These are phyloP conservation scores for Xiphorhynchus elegans DNA, from an alignment of 2,113 vertebrate genomes.

Conservation along the genomic window DNA sequence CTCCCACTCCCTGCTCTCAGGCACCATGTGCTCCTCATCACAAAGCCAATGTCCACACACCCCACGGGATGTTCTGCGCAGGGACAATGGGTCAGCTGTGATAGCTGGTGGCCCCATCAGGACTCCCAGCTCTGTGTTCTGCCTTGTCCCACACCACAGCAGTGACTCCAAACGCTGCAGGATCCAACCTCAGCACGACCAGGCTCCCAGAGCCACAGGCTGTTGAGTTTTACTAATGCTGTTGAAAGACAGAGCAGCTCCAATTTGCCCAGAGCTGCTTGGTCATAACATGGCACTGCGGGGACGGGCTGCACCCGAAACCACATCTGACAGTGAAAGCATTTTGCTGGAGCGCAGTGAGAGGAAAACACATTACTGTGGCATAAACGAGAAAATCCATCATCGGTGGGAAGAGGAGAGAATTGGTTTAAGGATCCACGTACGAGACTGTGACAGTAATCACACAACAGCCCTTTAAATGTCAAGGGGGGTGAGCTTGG, in stretches of 20 bases:
- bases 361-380: slow-evolving; percentile 30
- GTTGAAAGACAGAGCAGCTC: background rate
- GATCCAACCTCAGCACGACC: fast-evolving
- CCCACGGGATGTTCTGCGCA: fast-evolving
- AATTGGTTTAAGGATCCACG: slow-evolving; percentile 14
- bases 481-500: slow-evolving; percentile 29
- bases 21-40: fast-evolving
- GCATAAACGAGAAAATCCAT: slow-evolving; percentile 34
- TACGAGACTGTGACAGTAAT: slow-evolving; percentile 27
- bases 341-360: background rate
- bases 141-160: fast-evolving
- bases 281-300: fast-evolving
- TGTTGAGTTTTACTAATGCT: background rate
- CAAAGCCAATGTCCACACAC: fast-evolving
- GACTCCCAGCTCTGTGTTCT: background rate
- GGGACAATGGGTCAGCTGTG: fast-evolving
- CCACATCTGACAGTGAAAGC: background rate
- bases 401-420: background rate
- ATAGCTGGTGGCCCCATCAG: background rate
- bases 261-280: background rate
- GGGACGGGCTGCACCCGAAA: background rate
- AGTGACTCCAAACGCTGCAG: fast-evolving
- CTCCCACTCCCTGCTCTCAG: background rate
- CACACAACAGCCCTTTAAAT: slow-evolving; percentile 42
- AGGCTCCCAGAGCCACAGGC: fast-evolving